Evolutionary conservation across 2,113 vertebrate species (phyloP).

Genomic region (Cairina moschata): DNA sequence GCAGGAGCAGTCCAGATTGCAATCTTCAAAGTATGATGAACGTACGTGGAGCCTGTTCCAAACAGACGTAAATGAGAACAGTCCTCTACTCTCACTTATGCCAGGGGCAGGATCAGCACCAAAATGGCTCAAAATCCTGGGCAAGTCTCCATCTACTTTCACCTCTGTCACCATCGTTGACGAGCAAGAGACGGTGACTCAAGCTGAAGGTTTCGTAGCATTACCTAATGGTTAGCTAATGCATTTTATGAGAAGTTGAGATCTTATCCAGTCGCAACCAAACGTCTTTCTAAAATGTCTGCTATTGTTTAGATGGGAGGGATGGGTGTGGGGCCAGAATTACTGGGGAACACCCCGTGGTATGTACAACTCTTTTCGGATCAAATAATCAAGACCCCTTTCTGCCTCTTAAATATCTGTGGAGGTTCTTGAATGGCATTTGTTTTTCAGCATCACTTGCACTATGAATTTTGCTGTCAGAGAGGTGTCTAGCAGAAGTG

Average conservation of each 20-base stretch:
- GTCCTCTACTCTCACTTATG: background rate
- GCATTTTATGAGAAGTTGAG: background rate
- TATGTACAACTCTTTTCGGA: background rate
- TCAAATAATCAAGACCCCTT: background rate
- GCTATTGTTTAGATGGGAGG: background rate
- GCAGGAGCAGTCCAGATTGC: background rate
- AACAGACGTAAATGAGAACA: background rate
- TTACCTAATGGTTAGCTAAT: background rate
- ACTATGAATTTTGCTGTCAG: background rate
- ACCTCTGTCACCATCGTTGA: accelerated
- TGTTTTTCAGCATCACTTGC: background rate
- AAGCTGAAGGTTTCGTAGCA: background rate
- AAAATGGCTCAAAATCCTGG: background rate
- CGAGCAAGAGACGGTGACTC: background rate
- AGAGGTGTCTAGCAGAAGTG: background rate
- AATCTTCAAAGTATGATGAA: background rate
- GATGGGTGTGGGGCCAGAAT: background rate
- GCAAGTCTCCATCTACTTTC: background rate
- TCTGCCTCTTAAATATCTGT: background rate
- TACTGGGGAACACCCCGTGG: background rate
- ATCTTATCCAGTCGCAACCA: background rate
- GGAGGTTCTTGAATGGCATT: background rate
- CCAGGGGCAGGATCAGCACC: background rate
- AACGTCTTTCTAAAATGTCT: background rate
- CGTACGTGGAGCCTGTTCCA: accelerated